Base-by-base conservation (phyloP, 2,888 invertebrate species). In the Hirtodrosophila duncani region DNA sequence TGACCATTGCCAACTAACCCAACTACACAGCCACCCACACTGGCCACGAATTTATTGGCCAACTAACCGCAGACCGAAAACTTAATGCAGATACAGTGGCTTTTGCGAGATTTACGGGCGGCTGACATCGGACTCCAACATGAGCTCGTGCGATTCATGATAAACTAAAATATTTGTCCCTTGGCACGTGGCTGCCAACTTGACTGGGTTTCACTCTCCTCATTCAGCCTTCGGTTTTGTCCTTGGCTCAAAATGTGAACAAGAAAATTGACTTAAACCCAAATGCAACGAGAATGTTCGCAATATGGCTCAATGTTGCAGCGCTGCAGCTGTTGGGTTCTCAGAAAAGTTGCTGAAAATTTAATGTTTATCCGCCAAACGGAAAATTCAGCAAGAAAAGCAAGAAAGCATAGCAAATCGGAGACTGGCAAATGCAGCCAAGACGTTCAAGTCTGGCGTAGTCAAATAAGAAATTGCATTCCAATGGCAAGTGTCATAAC, bases 1-100 rank as follows among this genome's bases (percentile, higher is more conserved):
- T 16, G 24, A 9, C 24, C 50, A 48, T 37, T 50, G n/a, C n/a
- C 31, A 31, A 48, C 21, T 41, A 49, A 48, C 39, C 21, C 30
- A 45, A 57, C 11, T 48, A 13, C 23, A 42, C 36, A 42, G 11
- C 18, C 14, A 17, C 38, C 61, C 61, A 68, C 63, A 53, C 52
- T 45, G 60, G 34, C 63, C 48, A 37, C 24, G 38, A 55, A 77
- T 74, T 69, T 74, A 77, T 77, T 72, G 67, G 64, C 48, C 50
- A 64, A 39, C 53, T 59, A 58, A 64, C 72, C 69, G 46, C 63
- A 63, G 36, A 58, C 45, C 53, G 21, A 48, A 57, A 67, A 62
- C 63, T 60, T 52, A 63, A 71, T 63, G 59, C 55, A 52, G 60
- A 55, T 67, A 57, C 64, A 27, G 63, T 59, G 63, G 58, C 53